Evolutionary conservation across 1,140 invertebrate species (phyloP).

Genomic region (Drosophila aff.): DNA sequence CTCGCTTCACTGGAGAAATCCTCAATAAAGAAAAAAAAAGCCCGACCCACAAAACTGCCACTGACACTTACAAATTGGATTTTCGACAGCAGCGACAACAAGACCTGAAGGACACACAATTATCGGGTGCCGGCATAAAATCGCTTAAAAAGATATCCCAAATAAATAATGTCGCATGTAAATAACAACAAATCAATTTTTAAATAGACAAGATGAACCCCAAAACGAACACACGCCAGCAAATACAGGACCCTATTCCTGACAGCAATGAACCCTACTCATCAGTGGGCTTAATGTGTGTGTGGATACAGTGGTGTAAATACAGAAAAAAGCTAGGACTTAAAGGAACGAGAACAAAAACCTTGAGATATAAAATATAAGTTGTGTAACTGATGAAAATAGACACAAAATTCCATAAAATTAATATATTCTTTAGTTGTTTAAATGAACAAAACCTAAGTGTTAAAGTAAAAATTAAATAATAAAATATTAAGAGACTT

Average conservation of each 20-base stretch:
- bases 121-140: constrained; percentile 52
- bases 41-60: constrained; percentile 57
- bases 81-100: constrained; percentile 59
- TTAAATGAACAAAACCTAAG: not conserved
- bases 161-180: constrained; percentile 79
- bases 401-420: not conserved
- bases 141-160: constrained; percentile 52
- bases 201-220: constrained; percentile 68
- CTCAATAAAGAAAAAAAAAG: constrained; percentile 66
- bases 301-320: constrained; percentile 22
- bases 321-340: not conserved
- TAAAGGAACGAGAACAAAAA: not conserved
- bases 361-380: not conserved
- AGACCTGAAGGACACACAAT: constrained; percentile 56
- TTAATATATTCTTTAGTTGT: not conserved
- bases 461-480: not conserved
- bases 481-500: not conserved
- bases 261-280: constrained; percentile 71
- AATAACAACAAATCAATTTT: constrained; percentile 83
- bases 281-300: constrained; percentile 21
- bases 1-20: constrained; percentile 68
- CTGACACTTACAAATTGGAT: constrained; percentile 81
- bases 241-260: constrained; percentile 17
- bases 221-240: constrained; percentile 10
- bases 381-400: not conserved